Evolutionary conservation across 2,113 vertebrate genomes (phyloP), one percentile per base, ranked within the genome.

Genomic region (Reinhardtius hippoglossoides): DNA sequence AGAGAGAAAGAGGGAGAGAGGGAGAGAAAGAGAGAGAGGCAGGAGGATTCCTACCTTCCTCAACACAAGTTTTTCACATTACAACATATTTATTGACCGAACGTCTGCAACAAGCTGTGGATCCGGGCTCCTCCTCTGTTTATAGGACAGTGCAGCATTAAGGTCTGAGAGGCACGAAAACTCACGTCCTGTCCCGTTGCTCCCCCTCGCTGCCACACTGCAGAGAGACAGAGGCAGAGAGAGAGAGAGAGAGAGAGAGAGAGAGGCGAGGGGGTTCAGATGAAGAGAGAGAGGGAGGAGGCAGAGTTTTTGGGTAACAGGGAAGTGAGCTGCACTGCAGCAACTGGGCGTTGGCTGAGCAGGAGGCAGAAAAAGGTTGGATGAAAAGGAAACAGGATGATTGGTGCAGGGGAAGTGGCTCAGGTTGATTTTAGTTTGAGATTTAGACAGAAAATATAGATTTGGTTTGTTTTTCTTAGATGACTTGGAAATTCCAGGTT

Each of bases 281-380:
- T 55, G 44, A 46, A 74, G 64, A 57, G 71, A 74, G 64, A 57
- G 71, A 72, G 76, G 87, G 82, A 81, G 86, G 86, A 74, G 81
- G 64, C 63, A 46, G 74, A 72, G 65, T 48, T 82, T 83, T 87
- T 76, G 52, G 79, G 74, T 82, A 83, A 75, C 8, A 31, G 65
- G 68, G 83, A 85, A 83, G 82, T 79, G 71, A 92, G 91, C 94
- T 94, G 94, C 88, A 92, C 93, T 94, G 93, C 94, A 94, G 92
- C 90, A 93, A 89, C 88, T 91, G 93, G 94, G 94, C 93, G 93
- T 94, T 92, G 94, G 89, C 93, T 93, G 58, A 26, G 76, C 65
- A 26, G 59, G 65, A 86, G 86, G 77, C 63, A 74, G 79, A 55
- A 58, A 50, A 46, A 78, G 58, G 3, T 62, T 40, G 81, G 76